These are phyloP conservation scores for Vesta saturnalis DNA, from an alignment of 2,888 invertebrate species.

Conservation along the genomic window DNA sequence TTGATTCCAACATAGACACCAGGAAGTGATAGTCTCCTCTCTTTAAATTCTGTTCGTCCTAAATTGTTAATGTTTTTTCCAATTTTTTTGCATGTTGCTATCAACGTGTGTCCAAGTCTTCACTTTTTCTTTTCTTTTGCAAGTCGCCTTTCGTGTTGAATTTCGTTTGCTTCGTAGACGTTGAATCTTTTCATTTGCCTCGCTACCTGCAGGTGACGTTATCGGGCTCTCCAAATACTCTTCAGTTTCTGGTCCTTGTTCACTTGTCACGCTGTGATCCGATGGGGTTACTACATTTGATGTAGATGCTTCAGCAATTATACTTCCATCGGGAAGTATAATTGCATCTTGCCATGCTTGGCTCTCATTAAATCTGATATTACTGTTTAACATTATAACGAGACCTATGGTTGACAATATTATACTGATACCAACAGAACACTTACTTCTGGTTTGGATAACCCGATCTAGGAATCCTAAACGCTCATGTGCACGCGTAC, in stretches of 20 bases:
- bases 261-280: too few relatives aligned
- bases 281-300: background rate
- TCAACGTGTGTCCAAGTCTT: background rate
- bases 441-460: too few relatives aligned
- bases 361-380: background rate
- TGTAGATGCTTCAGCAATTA: too few relatives aligned
- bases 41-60: background rate
- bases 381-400: background rate
- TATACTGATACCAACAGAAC: too few relatives aligned
- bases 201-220: too few relatives aligned
- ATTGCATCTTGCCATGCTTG: too few relatives aligned
- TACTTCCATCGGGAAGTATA: too few relatives aligned
- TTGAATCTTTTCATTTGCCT: too few relatives aligned
- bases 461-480: background rate
- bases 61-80: background rate
- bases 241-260: too few relatives aligned
- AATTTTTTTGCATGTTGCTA: background rate
- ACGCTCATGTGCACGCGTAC: background rate
- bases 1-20: too few relatives aligned
- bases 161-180: too few relatives aligned
- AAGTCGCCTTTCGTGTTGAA: background rate
- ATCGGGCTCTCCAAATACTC: too few relatives aligned
- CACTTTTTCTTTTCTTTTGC: background rate
- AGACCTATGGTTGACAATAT: background rate
- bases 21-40: background rate